These are phyloP conservation scores for Diorhabda sublineata DNA, from an alignment of 1,140 invertebrate species.

Conservation along the genomic window DNA sequence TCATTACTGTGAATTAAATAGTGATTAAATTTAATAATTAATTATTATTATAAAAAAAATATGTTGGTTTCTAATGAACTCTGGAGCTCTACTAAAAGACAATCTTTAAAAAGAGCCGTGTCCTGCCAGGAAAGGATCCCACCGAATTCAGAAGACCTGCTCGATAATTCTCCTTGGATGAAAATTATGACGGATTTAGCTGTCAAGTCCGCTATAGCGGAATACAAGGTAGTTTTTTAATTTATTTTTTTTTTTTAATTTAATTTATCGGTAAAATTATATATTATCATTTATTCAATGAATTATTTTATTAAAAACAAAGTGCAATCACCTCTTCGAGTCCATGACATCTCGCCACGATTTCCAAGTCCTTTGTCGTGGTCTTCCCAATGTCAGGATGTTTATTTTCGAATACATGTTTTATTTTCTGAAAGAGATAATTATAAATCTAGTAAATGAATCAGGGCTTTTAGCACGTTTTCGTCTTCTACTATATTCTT, in stretches of 20 bases:
- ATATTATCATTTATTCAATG: no score
- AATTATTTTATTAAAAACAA: no score
- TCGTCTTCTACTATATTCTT: no score
- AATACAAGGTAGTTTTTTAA: conserved; percentile 41
- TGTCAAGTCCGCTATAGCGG: conserved; percentile 42
- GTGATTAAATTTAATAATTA: not conserved
- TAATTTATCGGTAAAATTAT: not conserved
- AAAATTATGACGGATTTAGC: conserved; percentile 45
- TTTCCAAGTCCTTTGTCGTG: no score
- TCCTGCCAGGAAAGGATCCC: conserved; percentile 40
- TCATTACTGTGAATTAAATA: no score
- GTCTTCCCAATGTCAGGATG: no score
- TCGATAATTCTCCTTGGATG: conserved; percentile 42
- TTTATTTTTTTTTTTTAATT: not conserved
- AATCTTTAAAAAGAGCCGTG: conserved; percentile 31
- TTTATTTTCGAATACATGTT: no score
- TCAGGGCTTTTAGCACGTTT: no score
- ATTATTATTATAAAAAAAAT: conserved; percentile 9
- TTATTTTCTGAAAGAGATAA: no score
- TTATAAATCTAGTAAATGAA: no score
- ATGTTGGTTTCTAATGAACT: conserved; percentile 39
- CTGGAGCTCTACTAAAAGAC: conserved; percentile 28
- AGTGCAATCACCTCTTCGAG: no score
- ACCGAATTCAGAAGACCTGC: conserved; percentile 40
- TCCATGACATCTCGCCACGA: no score